A percentile compares a stretch with the other conserved stretches of the same genome.
Conservation (phyloP, 2,797 vertebrate genomes). For the Mus spretus region DNA sequence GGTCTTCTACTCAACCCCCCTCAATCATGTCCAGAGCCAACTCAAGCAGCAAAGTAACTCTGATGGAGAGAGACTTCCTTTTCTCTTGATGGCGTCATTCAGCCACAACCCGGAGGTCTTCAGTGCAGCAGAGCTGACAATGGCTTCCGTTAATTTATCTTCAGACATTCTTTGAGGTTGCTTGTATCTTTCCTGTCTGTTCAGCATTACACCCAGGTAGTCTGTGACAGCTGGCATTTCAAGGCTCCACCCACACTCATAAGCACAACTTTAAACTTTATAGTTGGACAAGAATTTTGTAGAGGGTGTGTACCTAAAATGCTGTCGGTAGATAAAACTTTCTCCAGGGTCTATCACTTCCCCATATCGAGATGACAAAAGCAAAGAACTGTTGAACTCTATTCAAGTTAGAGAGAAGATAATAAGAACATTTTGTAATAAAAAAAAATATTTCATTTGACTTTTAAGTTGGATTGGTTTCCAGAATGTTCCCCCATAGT, state of each 20-base stretch:
- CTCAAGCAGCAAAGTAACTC: conserved; percentile 3
- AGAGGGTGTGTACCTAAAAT: conserved; percentile 6
- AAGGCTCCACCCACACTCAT: neutral
- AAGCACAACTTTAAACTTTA: conserved; percentile 10
- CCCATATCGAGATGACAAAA: neutral
- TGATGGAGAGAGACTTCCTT: neutral
- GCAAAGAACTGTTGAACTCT: conserved; percentile 18
- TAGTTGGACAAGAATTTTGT: neutral
- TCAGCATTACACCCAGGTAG: neutral
- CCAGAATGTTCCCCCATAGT: neutral
- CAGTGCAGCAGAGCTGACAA: neutral
- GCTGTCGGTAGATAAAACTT: conserved; percentile 31
- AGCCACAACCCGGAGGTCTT: neutral
- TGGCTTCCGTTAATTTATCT: conserved; percentile 2
- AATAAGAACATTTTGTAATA: neutral
- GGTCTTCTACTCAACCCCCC: neutral
- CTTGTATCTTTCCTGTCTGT: neutral
- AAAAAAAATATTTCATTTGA: conserved; percentile 58
- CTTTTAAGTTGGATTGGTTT: conserved; percentile 24
- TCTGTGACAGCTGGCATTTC: neutral
- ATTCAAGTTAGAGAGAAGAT: conserved; percentile 45
- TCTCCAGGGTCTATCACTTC: conserved; percentile 15
- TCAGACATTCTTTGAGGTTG: neutral
- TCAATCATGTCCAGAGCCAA: neutral
- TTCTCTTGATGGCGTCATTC: neutral